Evolutionary conservation across 1,140 invertebrate species (phyloP), one percentile per base, ranked within the genome.

Genomic region (Heliothis virescens): DNA sequence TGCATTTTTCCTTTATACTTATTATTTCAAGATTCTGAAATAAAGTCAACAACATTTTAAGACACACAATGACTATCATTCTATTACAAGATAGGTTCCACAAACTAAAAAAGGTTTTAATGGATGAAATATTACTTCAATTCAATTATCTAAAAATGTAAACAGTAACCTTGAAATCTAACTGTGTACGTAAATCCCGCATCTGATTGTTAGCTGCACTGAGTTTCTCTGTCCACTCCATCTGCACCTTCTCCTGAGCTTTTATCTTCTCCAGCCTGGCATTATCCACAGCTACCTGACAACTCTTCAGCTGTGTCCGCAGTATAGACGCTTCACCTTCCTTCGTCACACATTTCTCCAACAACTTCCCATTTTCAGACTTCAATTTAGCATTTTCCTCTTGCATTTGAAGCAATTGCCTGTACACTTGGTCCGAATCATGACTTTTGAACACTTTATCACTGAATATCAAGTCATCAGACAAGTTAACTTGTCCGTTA

Each of bases 301-400:
- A 89, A 7, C 86, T 87, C 75, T 95, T 95, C 16, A 95, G 74
- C 75, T 95, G 94, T 41, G 91, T 91, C 3, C 94, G 82, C 12
- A 95, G 82, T 62, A 95, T 95, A 60, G 94, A 93, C 0, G 90
- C 90, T 78, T 95, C 94, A 41, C 94, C 94, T 81, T 95, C 92
- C 76, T 94, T 95, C 0, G 90, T 94, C 0, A 95, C 87, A 90
- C 91, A 94, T 82, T 94, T 94, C 11, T 94, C 93, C 26, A 90
- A 81, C 34, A 95, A 83, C 75, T 91, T 91, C 4, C 91, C 90
- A 88, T 95, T 92, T 48, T 95, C 91, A 1, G 89, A 89, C 69
- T 93, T 94, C 3, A 95, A 82, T 78, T 94, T 95, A n/a, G 88
- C 86, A 89, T 94, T 94, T 57, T 94, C 90, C 57, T 92, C 90